These are phyloP conservation scores for Antennarius striatus DNA, from an alignment of 2,113 vertebrate species.

Conservation along the genomic window DNA sequence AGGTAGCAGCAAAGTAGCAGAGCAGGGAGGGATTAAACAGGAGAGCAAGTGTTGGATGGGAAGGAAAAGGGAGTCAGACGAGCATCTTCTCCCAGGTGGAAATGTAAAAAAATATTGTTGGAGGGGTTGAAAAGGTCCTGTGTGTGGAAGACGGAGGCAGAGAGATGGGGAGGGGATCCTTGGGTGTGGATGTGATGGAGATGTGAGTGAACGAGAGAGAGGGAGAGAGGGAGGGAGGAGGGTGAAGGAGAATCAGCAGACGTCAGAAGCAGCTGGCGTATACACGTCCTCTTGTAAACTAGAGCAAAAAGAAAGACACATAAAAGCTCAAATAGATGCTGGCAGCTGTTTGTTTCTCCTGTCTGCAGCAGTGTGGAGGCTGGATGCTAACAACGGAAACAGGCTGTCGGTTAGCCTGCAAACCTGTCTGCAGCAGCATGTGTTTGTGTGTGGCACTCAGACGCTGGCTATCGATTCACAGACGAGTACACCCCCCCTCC, in stretches of 20 bases:
- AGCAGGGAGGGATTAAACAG: conserved; percentile 22
- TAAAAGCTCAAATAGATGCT: conserved; percentile 5
- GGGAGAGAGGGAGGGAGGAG: conserved; percentile 19
- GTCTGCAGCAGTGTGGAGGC: conserved; percentile 29
- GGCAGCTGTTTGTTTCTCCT: conserved; percentile 4
- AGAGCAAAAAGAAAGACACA: conserved; percentile 7
- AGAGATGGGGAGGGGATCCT: conserved; percentile 60
- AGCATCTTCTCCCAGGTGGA: conserved; percentile 56
- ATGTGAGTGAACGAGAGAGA: conserved; percentile 51
- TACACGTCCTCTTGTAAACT: conserved; percentile 28
- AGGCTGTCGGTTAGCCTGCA: conserved; percentile 32
- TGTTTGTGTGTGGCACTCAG: conserved; percentile 51
- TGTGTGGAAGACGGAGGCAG: conserved; percentile 29
- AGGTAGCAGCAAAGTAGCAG: conserved; percentile 58
- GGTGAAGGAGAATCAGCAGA: conserved; percentile 44
- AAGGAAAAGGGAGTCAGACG: conserved; percentile 43
- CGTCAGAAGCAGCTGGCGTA: conserved; percentile 40
- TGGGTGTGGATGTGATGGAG: conserved; percentile 65
- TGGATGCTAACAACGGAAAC: conserved; percentile 11
- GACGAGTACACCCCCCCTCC: conserved; percentile 55
- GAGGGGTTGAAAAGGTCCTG: conserved; percentile 16
- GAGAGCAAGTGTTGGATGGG: conserved; percentile 24
- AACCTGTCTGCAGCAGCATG: conserved; percentile 47
- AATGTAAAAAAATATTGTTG: conserved; percentile 16
- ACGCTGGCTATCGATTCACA: conserved; percentile 68